phyloP scores from a whole-genome alignment of 2,797 vertebrate species.

The Tragelaphus oryx region DNA sequence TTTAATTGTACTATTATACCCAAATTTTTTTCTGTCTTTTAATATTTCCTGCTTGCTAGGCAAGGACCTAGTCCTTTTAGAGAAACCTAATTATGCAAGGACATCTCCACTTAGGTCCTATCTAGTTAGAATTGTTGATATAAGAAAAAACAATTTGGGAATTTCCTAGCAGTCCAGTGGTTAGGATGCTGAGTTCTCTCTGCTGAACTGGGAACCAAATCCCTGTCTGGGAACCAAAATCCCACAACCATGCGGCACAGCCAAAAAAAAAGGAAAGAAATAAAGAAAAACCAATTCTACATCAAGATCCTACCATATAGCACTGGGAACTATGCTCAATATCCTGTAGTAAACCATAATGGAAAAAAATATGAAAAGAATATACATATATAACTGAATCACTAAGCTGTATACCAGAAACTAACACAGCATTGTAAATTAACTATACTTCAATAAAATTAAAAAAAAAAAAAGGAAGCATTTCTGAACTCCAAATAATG shows the following conservation, averaged over 20 bases:
- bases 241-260: neutral
- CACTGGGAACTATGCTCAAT: neutral
- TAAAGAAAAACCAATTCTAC: neutral
- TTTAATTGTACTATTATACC: neutral
- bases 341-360: neutral
- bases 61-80: neutral
- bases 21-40: conserved; percentile 33
- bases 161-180: neutral
- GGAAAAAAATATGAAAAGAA: neutral
- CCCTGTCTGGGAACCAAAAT: neutral
- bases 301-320: neutral
- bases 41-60: neutral
- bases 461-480: neutral
- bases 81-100: conserved; percentile 36
- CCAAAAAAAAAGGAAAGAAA: neutral
- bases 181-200: neutral
- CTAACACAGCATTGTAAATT: neutral
- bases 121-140: neutral
- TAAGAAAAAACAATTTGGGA: neutral
- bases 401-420: neutral
- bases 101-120: conserved; percentile 3
- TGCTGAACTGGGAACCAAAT: neutral
- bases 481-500: neutral
- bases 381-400: neutral
- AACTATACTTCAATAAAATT: neutral